Evolutionary conservation across 2,797 vertebrate genomes (phyloP), one percentile per base, ranked within the genome.

Genomic region (Dicrostonyx torquatus): DNA sequence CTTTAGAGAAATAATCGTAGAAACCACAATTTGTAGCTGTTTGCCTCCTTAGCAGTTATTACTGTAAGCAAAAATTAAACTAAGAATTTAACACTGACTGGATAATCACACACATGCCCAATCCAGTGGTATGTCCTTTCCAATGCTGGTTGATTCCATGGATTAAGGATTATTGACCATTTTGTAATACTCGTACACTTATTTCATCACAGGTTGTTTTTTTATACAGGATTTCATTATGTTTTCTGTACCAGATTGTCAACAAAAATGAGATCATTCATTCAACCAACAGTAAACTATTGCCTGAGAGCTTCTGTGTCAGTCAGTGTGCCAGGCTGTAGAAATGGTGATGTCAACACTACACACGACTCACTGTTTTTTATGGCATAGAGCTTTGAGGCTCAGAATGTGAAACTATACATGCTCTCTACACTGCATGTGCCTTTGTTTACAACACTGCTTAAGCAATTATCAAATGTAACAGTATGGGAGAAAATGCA

Each of bases 41-140:
- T 76, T 79, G 34, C 77, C 78, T 88, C 50, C 68, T 93, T 20
- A 45, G 11, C 72, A 95, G 62, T 84, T 50, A 40, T 77, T 91
- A 34, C 48, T 78, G 95, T 90, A 76, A 87, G n/a, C 17, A 91
- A 90, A 78, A 12, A 1, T 24, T 66, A 43, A 85, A 90, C 40
- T 66, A 90, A 40, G 1, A 90, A 60, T 12, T 34, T 18, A 90
- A 88, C 31, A 78, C 6, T 70, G 15, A 50, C 18, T 66, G 5
- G 10, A 66, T 34, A 43, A 82, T 22, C 2, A 1, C 11, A 0
- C 6, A 18, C 45, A 64, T 13, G 4, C 6, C 24, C 26, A 8
- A 64, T 76, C 37, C 72, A 60, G 48, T 78, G 14, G 68, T 58
- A 45, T 12, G 9, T 6, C 50, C 48, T 70, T 79, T 17, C 6